Percentiles rank a stretch among this genome's conserved stretches.
Conservation (phyloP, 2,888 invertebrate species). For the Tenthredo notha region DNA sequence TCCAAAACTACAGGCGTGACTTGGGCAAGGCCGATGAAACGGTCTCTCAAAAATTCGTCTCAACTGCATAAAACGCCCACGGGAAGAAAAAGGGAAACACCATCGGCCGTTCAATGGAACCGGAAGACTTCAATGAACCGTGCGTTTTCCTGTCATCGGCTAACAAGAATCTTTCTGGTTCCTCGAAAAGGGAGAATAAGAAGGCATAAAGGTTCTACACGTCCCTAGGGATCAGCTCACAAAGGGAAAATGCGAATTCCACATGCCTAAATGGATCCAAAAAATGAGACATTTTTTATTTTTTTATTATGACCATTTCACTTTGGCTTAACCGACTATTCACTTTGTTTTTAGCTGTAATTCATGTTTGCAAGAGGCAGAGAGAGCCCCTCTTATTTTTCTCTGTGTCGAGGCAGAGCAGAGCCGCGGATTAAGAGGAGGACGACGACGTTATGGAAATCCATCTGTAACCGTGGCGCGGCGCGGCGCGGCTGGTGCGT, state of each 20-base stretch:
- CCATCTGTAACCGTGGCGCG: slow-evolving; percentile 17
- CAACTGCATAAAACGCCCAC: background rate
- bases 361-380: slow-evolving; percentile 19
- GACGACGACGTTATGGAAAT: slow-evolving; percentile 52
- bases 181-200: background rate
- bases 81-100: slow-evolving; percentile 4
- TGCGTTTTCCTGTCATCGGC: slow-evolving; percentile 70
- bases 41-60: background rate
- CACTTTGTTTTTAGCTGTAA: slow-evolving; percentile 36
- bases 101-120: slow-evolving; percentile 54
- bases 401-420: slow-evolving; percentile 49
- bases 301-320: background rate
- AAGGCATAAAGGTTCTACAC: background rate
- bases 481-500: slow-evolving; percentile 22
- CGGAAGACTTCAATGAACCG: slow-evolving; percentile 69
- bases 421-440: slow-evolving; percentile 53
- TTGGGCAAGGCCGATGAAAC: slow-evolving; percentile 4
- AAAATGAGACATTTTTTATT: background rate
- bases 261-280: background rate
- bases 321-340: slow-evolving; percentile 14
- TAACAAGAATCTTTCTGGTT: slow-evolving; percentile 66
- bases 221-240: background rate
- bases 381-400: slow-evolving; percentile 48
- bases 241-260: background rate
- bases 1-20: slow-evolving; percentile 30